A percentile compares a stretch with the other conserved stretches of the same genome.
These are phyloP conservation scores for Acipenser transmontanus DNA, from an alignment of 2,797 vertebrate genomes.

Conservation along the genomic window DNA sequence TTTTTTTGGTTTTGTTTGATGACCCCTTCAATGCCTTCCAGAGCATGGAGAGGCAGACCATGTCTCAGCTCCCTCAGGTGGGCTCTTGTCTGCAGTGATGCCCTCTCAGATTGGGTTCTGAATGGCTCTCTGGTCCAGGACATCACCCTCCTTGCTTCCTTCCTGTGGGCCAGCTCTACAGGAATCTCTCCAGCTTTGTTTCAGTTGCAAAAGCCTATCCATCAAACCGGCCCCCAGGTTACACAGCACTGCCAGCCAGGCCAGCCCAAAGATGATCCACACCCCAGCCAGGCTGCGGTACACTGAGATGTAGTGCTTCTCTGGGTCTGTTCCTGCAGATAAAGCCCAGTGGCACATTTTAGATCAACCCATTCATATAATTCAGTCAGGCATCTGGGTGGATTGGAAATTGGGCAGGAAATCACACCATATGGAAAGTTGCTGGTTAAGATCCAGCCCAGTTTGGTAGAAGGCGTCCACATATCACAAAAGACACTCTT, in stretches of 20 bases:
- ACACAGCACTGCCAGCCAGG: constrained; percentile 59
- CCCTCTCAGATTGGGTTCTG: constrained; percentile 27
- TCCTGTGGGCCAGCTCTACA: constrained; percentile 19
- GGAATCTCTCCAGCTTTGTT: constrained; percentile 9
- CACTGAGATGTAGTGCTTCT: constrained; percentile 57
- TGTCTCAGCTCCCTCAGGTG: too few species aligned
- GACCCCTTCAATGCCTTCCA: too few species aligned
- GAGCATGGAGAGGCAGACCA: too few species aligned
- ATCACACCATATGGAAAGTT: too few species aligned
- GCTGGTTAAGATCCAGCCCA: too few species aligned
- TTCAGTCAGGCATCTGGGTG: too few species aligned
- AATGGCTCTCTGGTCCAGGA: constrained; percentile 18
- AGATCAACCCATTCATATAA: too few species aligned
- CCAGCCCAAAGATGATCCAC: constrained; percentile 63
- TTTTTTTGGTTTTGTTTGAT: too few species aligned
- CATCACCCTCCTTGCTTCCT: constrained; percentile 39
- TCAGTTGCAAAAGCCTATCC: constrained; percentile 55
- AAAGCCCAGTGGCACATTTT: too few species aligned
- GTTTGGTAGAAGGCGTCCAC: too few species aligned
- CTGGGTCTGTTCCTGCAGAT: constrained; percentile 50
- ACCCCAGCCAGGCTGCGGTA: constrained; percentile 61
- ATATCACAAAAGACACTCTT: too few species aligned
- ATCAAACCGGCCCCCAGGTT: constrained; percentile 61
- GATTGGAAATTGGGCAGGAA: too few species aligned
- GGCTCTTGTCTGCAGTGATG: background rate